Base-by-base conservation (phyloP, 2,888 invertebrate genomes). In the Gymnocheta viridis region DNA sequence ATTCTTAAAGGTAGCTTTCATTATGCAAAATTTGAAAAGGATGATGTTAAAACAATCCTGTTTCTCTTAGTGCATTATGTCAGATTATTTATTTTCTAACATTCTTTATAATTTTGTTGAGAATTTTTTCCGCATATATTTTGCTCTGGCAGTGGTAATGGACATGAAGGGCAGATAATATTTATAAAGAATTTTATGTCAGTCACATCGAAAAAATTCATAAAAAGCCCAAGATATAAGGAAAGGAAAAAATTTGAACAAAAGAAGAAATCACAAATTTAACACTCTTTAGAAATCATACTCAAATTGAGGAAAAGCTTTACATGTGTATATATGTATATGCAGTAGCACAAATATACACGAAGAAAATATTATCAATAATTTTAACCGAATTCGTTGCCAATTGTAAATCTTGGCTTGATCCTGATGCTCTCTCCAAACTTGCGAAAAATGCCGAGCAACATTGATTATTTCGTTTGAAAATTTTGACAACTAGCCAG, bases 191-290 rank as follows among this genome's bases (percentile, higher is more conserved):
- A 80, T 60, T 73, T 73, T 73, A 80, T 80, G 73, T 80, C 73
- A 73, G 80, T 80, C 80, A 80, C 80, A 80, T 80, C 73, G 66
- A 49, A 58, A 51, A 27, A 73, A 80, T 80, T 67, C 73, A 22
- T 67, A 60, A 80, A 80, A 73, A 66, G 47, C 14, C 35, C 56
- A 64, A 64, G 29, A 38, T 17, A 6, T 10, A 38, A 41, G 29
- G 0, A 62, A 27, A 24, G 24, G 51, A 54, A 0, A 38, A 72
- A 72, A 66, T 10, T 38, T 14, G 2, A 38, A 38, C 38, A 38
- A 38, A 38, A 38, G n/a, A 38, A 12, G 14, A 80, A 73, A 80
- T 72, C 72, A 66, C 56, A 79, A 79, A 72, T 69, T 56, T 58
- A 56, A 64, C 64, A 72, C 66, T 66, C 70, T 64, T 64, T 24